phyloP scores from a whole-genome alignment of 2,113 vertebrate genomes.

The Falcunculus frontatus region DNA sequence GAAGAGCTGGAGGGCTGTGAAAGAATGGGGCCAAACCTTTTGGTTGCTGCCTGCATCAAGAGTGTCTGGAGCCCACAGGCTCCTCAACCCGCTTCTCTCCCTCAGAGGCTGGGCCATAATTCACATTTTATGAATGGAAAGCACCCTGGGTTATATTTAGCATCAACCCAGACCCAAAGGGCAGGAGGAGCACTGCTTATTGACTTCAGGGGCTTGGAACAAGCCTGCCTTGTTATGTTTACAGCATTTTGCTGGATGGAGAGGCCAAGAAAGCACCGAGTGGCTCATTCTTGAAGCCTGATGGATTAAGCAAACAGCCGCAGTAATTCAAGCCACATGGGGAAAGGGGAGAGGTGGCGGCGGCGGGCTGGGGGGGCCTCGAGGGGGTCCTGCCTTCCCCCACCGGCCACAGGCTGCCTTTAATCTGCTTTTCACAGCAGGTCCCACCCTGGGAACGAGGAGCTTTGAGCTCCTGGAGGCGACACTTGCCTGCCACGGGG shows the following conservation, averaged over 20 bases:
- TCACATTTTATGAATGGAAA: slow-evolving; percentile 40
- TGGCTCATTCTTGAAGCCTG: neutral
- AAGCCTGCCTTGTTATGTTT: slow-evolving; percentile 36
- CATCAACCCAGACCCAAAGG: neutral
- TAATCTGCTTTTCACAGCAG: neutral
- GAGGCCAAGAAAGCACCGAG: neutral
- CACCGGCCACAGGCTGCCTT: neutral
- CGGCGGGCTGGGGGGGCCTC: neutral
- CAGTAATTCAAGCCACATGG: slow-evolving; percentile 44
- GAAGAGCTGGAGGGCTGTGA: neutral
- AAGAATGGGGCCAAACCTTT: neutral
- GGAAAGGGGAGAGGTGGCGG: neutral
- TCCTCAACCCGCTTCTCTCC: neutral
- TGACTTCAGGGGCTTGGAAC: slow-evolving; percentile 35
- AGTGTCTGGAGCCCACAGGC: neutral
- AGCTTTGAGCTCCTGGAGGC: neutral
- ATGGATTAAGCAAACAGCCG: slow-evolving; percentile 16
- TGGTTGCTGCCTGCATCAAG: neutral
- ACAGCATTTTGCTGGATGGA: neutral
- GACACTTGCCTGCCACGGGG: neutral
- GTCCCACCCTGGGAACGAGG: neutral
- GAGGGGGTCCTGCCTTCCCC: neutral
- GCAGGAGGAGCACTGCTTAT: neutral
- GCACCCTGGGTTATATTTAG: slow-evolving; percentile 7
- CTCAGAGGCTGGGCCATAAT: neutral